These are phyloP conservation scores for Eupithecia abbreviata DNA, from an alignment of 2,888 invertebrate genomes.

Conservation along the genomic window DNA sequence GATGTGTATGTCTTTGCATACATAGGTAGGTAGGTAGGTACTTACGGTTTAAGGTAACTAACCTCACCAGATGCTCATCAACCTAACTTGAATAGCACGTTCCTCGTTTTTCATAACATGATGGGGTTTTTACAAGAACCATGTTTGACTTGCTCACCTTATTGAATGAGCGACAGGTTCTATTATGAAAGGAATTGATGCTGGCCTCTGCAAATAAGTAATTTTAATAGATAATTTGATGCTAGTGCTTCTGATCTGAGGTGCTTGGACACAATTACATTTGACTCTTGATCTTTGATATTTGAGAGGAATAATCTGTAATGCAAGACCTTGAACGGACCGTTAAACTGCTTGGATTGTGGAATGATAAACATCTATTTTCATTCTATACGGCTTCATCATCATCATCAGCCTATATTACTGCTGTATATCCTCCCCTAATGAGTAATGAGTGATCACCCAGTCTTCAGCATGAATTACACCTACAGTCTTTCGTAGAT, in stretches of 20 bases:
- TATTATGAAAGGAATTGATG: constrained; percentile 53
- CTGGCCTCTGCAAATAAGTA: constrained; percentile 32
- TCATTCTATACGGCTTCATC: neutral
- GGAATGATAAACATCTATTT: neutral
- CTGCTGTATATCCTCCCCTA: too few species aligned
- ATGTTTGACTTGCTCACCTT: constrained; percentile 47
- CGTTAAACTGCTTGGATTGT: neutral
- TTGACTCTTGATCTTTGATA: neutral
- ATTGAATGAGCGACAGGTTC: constrained; percentile 50
- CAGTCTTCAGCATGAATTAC: neutral
- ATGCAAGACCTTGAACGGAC: neutral
- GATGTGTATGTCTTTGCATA: constrained; percentile 35
- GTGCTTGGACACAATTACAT: neutral
- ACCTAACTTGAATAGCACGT: constrained; percentile 42
- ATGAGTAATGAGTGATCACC: too few species aligned
- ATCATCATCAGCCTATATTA: neutral
- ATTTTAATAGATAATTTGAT: constrained; percentile 25
- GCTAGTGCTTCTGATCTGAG: neutral
- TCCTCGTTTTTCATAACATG: constrained; percentile 57
- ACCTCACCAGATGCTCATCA: constrained; percentile 49
- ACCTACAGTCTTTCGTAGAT: neutral
- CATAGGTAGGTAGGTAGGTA: constrained; percentile 20
- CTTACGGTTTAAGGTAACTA: constrained; percentile 44
- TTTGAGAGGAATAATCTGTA: neutral
- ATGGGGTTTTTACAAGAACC: constrained; percentile 54